Evolutionary conservation across 2,888 invertebrate species (phyloP).

Genomic region (Drosophila yooni): DNA sequence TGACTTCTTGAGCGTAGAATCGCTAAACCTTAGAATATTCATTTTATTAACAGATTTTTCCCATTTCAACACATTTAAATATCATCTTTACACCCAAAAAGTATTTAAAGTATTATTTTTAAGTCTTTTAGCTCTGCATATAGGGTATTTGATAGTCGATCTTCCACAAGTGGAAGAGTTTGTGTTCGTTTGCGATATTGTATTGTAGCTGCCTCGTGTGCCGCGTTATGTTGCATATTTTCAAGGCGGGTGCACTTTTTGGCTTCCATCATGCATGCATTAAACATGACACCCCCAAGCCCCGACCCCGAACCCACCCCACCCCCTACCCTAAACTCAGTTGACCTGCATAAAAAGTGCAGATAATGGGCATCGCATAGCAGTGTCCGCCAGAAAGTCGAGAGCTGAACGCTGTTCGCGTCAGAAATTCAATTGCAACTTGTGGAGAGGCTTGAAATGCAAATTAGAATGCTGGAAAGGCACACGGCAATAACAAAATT

Average conservation of each 20-base stretch:
- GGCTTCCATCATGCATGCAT: constrained; percentile 69
- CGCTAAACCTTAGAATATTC: rapidly evolving
- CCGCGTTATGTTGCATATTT: constrained; percentile 42
- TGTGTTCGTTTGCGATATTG: background rate
- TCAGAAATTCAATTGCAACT: constrained; percentile 77
- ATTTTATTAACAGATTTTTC: background rate
- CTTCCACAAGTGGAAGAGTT: background rate
- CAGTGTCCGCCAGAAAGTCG: constrained; percentile 26
- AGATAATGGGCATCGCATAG: constrained; percentile 62
- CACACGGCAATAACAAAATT: constrained; percentile 24
- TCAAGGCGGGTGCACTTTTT: constrained; percentile 51
- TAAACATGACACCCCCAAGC: constrained; percentile 59
- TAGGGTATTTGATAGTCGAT: background rate
- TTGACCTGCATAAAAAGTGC: constrained; percentile 54
- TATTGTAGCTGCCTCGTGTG: constrained; percentile 23
- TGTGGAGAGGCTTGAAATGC: constrained; percentile 60
- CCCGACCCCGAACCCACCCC: background rate
- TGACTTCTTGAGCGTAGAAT: background rate
- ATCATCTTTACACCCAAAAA: background rate
- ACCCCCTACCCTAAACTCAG: background rate
- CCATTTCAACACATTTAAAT: background rate
- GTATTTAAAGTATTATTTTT: background rate
- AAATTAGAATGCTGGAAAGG: constrained; percentile 64
- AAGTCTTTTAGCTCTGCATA: background rate
- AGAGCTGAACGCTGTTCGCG: constrained; percentile 49